Percentiles rank a stretch among this genome's conserved stretches.
These are phyloP conservation scores for Aphelenchoides fujianensis DNA, from an alignment of 1,140 invertebrate genomes.

Conservation along the genomic window DNA sequence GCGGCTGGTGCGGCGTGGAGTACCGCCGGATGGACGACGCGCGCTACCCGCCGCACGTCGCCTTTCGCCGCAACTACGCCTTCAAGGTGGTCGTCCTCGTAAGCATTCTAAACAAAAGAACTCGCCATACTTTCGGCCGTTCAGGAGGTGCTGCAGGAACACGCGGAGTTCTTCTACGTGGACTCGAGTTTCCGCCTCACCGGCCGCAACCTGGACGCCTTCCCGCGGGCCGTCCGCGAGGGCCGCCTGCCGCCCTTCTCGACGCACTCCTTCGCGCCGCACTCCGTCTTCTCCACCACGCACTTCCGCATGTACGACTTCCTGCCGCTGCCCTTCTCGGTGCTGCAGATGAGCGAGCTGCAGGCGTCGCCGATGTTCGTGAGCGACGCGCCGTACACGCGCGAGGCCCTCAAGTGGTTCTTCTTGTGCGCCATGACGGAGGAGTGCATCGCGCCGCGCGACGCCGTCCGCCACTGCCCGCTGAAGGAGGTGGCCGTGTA, in stretches of 20 bases:
- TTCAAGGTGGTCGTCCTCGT: slow-evolving; percentile 29
- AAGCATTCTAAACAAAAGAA: neutral
- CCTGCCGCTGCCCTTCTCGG: slow-evolving; percentile 4
- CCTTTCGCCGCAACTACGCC: slow-evolving; percentile 25
- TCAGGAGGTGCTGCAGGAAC: slow-evolving; percentile 9
- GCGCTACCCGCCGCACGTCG: slow-evolving; percentile 33
- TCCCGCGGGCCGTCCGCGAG: neutral
- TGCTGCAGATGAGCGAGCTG: slow-evolving; percentile 12
- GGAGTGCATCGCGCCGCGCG: slow-evolving; percentile 20
- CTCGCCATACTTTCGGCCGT: too few species aligned
- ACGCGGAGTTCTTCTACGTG: slow-evolving; percentile 3
- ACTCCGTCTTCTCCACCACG: slow-evolving; percentile 8
- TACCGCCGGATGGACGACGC: slow-evolving; percentile 29
- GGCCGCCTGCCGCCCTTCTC: neutral
- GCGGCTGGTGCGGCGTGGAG: slow-evolving; percentile 36
- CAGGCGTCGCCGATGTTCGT: slow-evolving; percentile 2
- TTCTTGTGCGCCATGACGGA: slow-evolving; percentile 24
- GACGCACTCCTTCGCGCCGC: neutral
- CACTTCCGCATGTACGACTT: slow-evolving; percentile 17
- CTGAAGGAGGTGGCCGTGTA: neutral
- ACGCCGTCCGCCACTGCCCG: neutral
- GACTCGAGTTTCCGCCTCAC: slow-evolving; percentile 5
- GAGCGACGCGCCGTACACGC: slow-evolving; percentile 16
- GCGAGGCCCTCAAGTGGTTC: slow-evolving; percentile 24
- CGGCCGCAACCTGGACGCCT: slow-evolving; percentile 3